Percentiles rank a stretch among this genome's conserved stretches.
Evolutionary conservation across 2,888 invertebrate species (phyloP).

Genomic region (Diplazon laetatorius): DNA sequence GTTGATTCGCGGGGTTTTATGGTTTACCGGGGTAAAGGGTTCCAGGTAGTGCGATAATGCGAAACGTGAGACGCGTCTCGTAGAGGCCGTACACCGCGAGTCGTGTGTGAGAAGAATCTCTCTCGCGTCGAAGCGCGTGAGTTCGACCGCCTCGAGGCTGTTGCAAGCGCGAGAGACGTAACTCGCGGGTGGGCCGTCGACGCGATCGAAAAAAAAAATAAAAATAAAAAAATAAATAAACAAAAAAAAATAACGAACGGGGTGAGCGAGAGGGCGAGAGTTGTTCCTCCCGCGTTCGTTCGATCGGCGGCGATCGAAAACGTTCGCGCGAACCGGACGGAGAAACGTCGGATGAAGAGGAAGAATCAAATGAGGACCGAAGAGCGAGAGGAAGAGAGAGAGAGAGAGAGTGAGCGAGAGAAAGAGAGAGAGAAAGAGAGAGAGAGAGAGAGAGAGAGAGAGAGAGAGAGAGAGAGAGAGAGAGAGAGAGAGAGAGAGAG

Average conservation of each 20-base stretch:
- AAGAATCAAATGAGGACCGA: slow-evolving; percentile 51
- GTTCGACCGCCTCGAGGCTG: slow-evolving; percentile 41
- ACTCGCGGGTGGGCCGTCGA: slow-evolving; percentile 64
- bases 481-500: slow-evolving; percentile 59
- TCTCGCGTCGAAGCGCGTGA: slow-evolving; percentile 51
- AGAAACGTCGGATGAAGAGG: slow-evolving; percentile 54
- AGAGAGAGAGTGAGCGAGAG: too few relatives aligned
- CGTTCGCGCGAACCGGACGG: slow-evolving; percentile 51
- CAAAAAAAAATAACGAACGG: too few relatives aligned
- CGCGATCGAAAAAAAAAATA: too few relatives aligned
- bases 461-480: slow-evolving; percentile 59
- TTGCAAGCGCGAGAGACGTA: slow-evolving; percentile 21
- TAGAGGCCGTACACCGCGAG: slow-evolving; percentile 23
- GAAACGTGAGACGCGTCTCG: slow-evolving; percentile 16
- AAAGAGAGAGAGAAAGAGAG: slow-evolving; percentile 60
- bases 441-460: slow-evolving; percentile 57
- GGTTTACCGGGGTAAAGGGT: too few relatives aligned
- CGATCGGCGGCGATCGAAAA: slow-evolving; percentile 66
- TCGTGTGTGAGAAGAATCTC: slow-evolving; percentile 58
- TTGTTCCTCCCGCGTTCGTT: slow-evolving; percentile 56
- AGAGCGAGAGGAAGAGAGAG: slow-evolving; percentile 60
- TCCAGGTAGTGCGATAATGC: neutral
- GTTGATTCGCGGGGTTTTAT: too few relatives aligned
- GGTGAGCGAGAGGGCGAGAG: slow-evolving; percentile 42
- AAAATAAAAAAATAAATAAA: too few relatives aligned